Percentiles rank a stretch among this genome's conserved stretches.
phyloP scores from a whole-genome alignment of 35 echinoderm and acorn worm genomes.

The Eucidaris tribuloides region DNA sequence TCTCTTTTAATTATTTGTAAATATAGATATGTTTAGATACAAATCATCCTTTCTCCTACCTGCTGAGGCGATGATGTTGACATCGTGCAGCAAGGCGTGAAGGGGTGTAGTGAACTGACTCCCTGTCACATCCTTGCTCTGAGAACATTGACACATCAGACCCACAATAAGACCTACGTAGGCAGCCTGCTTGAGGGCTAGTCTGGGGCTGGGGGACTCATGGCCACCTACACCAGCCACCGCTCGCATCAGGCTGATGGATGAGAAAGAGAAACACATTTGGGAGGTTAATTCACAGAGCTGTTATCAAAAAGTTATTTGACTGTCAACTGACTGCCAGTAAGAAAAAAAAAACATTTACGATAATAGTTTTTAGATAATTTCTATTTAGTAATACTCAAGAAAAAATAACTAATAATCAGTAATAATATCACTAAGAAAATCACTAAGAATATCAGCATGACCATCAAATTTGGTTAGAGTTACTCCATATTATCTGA shows the following conservation, averaged over 20 bases:
- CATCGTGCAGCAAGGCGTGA: slow-evolving; percentile 70
- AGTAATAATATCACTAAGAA: no score
- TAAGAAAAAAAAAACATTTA: no score
- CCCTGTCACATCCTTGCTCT: slow-evolving; percentile 34
- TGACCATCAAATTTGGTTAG: no score
- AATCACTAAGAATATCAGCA: no score
- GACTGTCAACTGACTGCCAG: no score
- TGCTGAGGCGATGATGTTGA: slow-evolving; percentile 58
- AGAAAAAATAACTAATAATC: no score
- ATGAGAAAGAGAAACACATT: not conserved
- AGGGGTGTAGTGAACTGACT: slow-evolving; percentile 68
- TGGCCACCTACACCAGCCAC: slow-evolving; percentile 58
- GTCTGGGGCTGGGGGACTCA: slow-evolving; percentile 35
- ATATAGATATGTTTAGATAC: not conserved
- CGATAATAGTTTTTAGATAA: no score
- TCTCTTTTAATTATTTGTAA: not conserved
- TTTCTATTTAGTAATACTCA: no score
- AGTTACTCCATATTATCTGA: no score
- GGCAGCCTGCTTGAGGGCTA: slow-evolving; percentile 51
- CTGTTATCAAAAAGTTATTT: no score
- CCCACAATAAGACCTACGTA: slow-evolving; percentile 72
- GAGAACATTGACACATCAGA: slow-evolving; percentile 73
- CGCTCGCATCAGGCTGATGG: slow-evolving; percentile 73
- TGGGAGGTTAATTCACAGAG: no score
- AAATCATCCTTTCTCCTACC: slow-evolving; percentile 31